Evolutionary conservation across 1,140 invertebrate species (phyloP), one percentile per base, ranked within the genome.

Genomic region (Bombus huntii): DNA sequence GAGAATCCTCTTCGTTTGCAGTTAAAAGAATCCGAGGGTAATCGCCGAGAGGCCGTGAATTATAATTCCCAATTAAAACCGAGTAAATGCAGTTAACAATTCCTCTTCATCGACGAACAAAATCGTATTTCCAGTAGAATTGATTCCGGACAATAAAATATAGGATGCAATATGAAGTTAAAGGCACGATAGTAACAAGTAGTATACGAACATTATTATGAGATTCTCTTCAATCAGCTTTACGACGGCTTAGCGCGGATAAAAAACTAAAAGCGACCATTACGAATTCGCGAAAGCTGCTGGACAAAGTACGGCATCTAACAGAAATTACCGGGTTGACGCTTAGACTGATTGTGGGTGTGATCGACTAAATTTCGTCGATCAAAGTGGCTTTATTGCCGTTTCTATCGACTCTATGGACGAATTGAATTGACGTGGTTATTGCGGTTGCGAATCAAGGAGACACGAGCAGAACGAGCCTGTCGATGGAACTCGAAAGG

Each of bases 301-400:
- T 25, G 18, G 3, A 34, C 39, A n/a, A 28, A 25, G 12, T 9
- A 57, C 34, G n/a, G 42, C 65, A 13, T 65, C 12, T 53, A 78
- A 70, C 82, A 83, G 65, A 68, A 78, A 59, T 83, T 78, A 66
- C 13, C 82, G 8, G 82, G 13, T 25, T 83, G 81, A 83, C 59
- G 25, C 42, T 37, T 57, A 31, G 28, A 65, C 57, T 31, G n/a
- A 25, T 62, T n/a, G 28, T 18, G 65, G 13, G 66, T 25, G 22
- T 39, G 73, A 71, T 71, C 37, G 59, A 37, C 37, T 53, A 31
- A 86, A 86, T 86, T 74, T 79, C 47, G 44, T 3, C 31, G 39
- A 42, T 62, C n/a, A 65, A 71, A 86, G 79, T 90, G 81, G 84
- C 77, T 90, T 84, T 86, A 88, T 86, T 81, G 84, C 71, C 31